Conservation (phyloP, 1,140 invertebrate species). For the Zeugodacus cucurbitae region DNA sequence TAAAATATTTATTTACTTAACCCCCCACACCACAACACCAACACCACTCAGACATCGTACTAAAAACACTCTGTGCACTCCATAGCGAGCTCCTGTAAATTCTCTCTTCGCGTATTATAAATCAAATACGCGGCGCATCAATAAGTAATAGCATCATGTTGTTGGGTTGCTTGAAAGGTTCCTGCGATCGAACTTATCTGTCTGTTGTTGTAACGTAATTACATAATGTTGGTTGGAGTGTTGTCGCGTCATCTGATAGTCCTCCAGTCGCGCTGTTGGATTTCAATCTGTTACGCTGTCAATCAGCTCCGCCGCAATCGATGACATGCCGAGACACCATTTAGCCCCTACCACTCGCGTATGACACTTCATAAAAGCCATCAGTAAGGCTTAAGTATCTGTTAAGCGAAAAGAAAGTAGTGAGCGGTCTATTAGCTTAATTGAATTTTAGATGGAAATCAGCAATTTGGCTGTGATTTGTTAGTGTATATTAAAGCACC, state of each 20-base stretch:
- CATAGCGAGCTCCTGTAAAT: background rate
- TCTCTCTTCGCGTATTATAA: background rate
- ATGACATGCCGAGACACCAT: background rate
- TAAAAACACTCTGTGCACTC: too few relatives aligned
- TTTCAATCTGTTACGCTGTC: background rate
- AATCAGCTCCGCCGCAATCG: background rate
- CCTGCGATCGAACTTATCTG: background rate
- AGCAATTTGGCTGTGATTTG: background rate
- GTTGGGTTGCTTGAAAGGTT: background rate
- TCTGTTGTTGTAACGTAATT: background rate
- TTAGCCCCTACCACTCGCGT: background rate
- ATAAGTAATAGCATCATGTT: background rate
- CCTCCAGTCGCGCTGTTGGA: background rate
- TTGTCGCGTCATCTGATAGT: background rate
- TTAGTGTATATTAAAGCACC: background rate
- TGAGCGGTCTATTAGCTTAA: background rate
- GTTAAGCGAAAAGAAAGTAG: background rate
- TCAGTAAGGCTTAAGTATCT: background rate
- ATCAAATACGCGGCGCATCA: background rate
- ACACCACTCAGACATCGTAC: too few relatives aligned
- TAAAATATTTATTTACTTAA: constrained; percentile 37
- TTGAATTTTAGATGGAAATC: background rate
- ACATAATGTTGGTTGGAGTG: background rate
- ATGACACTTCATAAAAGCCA: background rate
- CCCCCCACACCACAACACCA: background rate